phyloP scores from a whole-genome alignment of 2,113 vertebrate species.

The Heterotilapia buettikoferi region DNA sequence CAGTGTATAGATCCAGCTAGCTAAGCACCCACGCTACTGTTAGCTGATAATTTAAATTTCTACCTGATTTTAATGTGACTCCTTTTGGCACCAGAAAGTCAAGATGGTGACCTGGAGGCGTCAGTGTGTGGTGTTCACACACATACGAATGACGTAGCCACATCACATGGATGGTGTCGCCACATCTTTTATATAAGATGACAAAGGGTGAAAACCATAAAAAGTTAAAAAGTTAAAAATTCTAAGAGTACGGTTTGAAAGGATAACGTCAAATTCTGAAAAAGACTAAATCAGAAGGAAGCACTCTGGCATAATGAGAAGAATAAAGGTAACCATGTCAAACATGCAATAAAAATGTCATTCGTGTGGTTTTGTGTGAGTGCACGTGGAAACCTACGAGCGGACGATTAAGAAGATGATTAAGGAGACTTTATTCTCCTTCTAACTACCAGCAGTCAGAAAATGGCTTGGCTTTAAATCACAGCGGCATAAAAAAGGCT shows the following conservation, averaged over 20 bases:
- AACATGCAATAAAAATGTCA: neutral
- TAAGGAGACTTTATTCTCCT: slow-evolving; percentile 17
- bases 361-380: neutral
- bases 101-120: too few species aligned
- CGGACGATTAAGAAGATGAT: slow-evolving; percentile 1
- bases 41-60: neutral
- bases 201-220: neutral
- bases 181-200: neutral
- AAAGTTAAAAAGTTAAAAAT: neutral
- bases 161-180: neutral
- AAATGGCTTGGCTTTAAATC: slow-evolving; percentile 13
- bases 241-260: neutral
- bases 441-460: slow-evolving; percentile 13
- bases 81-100: neutral
- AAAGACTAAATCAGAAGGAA: neutral
- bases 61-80: neutral
- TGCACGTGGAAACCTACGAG: neutral
- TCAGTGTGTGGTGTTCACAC: neutral
- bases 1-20: neutral
- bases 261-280: neutral
- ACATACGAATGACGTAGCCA: neutral
- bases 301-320: neutral
- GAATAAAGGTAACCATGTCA: neutral
- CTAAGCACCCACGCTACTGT: neutral
- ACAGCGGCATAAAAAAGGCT: neutral